Evolutionary conservation across 2,888 invertebrate species (phyloP), one percentile per base, ranked within the genome.

Genomic region (Euclidia mi): DNA sequence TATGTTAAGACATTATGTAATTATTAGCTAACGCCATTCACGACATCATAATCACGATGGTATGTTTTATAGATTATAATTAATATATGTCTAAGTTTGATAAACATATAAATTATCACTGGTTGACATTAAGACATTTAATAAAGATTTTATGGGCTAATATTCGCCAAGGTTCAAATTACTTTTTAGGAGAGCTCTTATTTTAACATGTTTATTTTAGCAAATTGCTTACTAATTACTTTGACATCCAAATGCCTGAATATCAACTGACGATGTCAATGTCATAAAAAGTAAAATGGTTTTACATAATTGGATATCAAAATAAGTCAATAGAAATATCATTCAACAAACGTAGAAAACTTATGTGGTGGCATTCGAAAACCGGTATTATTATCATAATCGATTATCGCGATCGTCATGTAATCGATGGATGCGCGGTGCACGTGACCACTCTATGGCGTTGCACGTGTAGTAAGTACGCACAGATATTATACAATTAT

Each of bases 321-420:
- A 10, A n/a, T 28, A 42, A n/a, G 11, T 15, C 17, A 53, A 51
- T 56, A 56, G 56, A 55, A n/a, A 25, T 25, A 25, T 25, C 20
- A 25, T 25, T 57, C 53, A 60, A 56, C 44, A 50, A 53, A 50
- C 40, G 12, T 35, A 49, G 14, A 42, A n/a, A 40, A 18, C 3
- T 18, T 47, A 67, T 65, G 66, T 62, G 57, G 67, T 65, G 71
- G 68, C 52, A 75, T 78, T 76, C 63, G 51, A 60, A 57, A 77
- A 84, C 85, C 76, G 67, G 81, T 76, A 51, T 53, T 61, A 81
- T 83, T 81, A 77, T 40, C 78, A 81, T 81, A 81, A 78, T 71
- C 71, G 71, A 72, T 71, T 58, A 71, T 65, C 63, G 68, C 68
- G 63, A 69, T 70, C 64, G 61, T 56, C 69, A 67, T 53, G 52